Evolutionary conservation across 2,797 vertebrate genomes (phyloP).

Genomic region (Etheostoma perlongum): DNA sequence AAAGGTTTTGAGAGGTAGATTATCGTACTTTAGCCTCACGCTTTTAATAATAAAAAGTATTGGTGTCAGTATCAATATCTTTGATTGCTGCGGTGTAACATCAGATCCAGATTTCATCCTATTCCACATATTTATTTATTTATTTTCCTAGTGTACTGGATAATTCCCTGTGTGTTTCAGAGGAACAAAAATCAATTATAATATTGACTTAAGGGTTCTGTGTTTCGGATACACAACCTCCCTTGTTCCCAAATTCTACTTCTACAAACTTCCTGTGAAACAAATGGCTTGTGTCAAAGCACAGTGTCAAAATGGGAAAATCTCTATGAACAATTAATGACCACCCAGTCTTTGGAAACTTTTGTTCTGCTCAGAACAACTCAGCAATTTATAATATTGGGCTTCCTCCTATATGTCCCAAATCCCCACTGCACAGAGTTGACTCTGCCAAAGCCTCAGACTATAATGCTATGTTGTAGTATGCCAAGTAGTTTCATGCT

Average conservation of each 20-base stretch:
- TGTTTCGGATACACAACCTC: constrained; percentile 7
- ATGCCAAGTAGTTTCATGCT: constrained; percentile 55
- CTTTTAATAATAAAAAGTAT: background rate
- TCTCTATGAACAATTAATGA: constrained; percentile 53
- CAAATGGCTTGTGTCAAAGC: constrained; percentile 43
- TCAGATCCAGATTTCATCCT: background rate
- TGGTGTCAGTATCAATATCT: background rate
- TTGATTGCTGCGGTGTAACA: background rate
- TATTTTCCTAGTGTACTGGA: background rate
- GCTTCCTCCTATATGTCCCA: constrained; percentile 45
- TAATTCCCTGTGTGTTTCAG: constrained; percentile 9
- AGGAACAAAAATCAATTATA: constrained; percentile 31
- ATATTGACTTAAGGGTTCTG: constrained; percentile 36
- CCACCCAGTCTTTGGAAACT: constrained; percentile 40
- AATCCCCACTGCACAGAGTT: constrained; percentile 45
- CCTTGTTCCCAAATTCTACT: constrained; percentile 15
- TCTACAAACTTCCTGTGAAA: constrained; percentile 28
- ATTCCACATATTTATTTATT: constrained; percentile 4
- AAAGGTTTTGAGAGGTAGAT: background rate
- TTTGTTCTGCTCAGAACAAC: constrained; percentile 49
- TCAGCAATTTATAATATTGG: constrained; percentile 65
- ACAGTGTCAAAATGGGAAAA: constrained; percentile 31
- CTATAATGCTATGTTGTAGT: constrained; percentile 55
- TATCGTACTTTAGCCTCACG: background rate
- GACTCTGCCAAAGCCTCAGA: constrained; percentile 64